These are phyloP conservation scores for Hormiphora californensis DNA, from an alignment of 37 sponge, comb jelly and placozoan species.

Conservation along the genomic window DNA sequence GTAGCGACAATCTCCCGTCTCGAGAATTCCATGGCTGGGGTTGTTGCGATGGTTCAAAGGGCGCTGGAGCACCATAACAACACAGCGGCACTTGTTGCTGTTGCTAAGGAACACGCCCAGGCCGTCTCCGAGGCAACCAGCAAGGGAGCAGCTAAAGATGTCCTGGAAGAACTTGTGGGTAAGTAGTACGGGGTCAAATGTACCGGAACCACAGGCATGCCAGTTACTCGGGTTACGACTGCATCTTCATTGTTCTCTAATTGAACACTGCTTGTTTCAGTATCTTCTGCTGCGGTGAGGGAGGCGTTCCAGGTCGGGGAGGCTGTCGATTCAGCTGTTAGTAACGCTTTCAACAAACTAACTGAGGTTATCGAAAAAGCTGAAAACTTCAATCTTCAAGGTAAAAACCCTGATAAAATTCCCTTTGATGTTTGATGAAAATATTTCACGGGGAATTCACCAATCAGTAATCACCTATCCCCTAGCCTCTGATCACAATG, in stretches of 20 bases:
- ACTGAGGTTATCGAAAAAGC: slow-evolving; percentile 39
- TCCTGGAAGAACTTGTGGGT: slow-evolving; percentile 3
- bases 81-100: neutral
- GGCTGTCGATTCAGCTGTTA: neutral
- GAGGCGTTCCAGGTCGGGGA: slow-evolving; percentile 8
- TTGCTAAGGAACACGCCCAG: slow-evolving; percentile 15
- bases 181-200: no score
- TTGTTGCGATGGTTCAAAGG: neutral
- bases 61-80: slow-evolving; percentile 45
- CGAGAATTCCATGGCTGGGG: slow-evolving; percentile 34
- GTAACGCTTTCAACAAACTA: slow-evolving; percentile 26
- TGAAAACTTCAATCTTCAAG: slow-evolving; percentile 39
- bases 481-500: no score
- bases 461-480: no score
- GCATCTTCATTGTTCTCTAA: neutral
- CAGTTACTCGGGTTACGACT: neutral
- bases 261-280: neutral
- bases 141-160: slow-evolving; percentile 5
- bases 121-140: slow-evolving; percentile 26
- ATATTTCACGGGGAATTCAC: no score
- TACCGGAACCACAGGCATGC: neutral
- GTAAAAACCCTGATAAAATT: neutral
- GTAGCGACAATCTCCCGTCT: slow-evolving; percentile 33
- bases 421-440: neutral
- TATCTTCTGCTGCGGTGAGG: neutral